A percentile compares a stretch with the other conserved stretches of the same genome.
Evolutionary conservation across 1,140 invertebrate species (phyloP).

Genomic region (Colletes latitarsis): DNA sequence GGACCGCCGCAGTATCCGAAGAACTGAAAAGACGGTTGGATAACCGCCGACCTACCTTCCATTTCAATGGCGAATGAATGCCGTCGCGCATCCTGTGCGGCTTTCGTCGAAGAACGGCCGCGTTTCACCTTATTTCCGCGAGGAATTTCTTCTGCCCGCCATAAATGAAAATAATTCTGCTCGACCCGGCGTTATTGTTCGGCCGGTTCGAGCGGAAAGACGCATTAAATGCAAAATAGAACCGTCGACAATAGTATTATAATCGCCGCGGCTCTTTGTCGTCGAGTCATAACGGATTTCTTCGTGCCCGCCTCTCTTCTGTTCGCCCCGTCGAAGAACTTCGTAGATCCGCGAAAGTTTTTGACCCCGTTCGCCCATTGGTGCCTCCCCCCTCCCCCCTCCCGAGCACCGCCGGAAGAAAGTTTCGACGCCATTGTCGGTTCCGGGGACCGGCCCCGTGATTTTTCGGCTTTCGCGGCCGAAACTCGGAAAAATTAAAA

Average conservation of each 20-base stretch:
- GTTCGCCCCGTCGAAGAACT: conserved; percentile 20
- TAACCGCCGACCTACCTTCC: not conserved
- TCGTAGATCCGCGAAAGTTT: conserved; percentile 36
- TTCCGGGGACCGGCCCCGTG: too few relatives aligned
- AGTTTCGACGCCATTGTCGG: too few relatives aligned
- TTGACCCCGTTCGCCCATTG: conserved; percentile 27
- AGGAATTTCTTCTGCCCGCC: conserved; percentile 10
- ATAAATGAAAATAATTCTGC: not conserved
- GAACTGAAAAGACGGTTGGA: not conserved
- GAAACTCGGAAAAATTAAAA: too few relatives aligned
- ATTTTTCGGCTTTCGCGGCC: too few relatives aligned
- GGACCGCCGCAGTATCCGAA: conserved; percentile 12
- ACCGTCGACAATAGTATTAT: conserved; percentile 41
- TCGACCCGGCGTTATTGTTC: conserved; percentile 21
- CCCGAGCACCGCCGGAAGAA: too few relatives aligned
- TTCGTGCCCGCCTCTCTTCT: conserved; percentile 45
- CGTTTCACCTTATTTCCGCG: not conserved
- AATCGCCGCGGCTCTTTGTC: conserved; percentile 44
- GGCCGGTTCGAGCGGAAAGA: not conserved
- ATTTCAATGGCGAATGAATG: not conserved
- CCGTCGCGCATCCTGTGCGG: not conserved
- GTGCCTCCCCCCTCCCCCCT: too few relatives aligned
- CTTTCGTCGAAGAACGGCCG: not conserved
- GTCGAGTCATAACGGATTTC: conserved; percentile 34
- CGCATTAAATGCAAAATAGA: conserved; percentile 43